Conservation (phyloP, 1,140 invertebrate genomes). For the Drosophila aff. region DNA sequence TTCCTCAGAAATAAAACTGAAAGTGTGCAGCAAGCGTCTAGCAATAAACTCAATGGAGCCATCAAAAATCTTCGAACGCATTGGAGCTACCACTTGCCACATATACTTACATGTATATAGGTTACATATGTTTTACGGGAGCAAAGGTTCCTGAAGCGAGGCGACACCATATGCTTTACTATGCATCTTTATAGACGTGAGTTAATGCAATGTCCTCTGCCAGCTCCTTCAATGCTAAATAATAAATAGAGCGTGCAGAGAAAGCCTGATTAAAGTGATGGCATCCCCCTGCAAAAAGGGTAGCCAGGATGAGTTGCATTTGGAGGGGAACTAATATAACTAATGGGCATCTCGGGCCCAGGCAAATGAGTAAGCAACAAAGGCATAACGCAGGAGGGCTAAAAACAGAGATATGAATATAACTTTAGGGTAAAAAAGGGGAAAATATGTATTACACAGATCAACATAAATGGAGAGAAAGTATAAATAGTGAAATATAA, state of each 20-base stretch:
- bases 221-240: conserved; percentile 30
- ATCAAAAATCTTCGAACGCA: conserved; percentile 76
- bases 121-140: background rate
- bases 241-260: conserved; percentile 37
- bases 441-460: conserved; percentile 9
- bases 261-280: conserved; percentile 53
- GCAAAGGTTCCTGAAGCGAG: background rate
- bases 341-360: conserved; percentile 49
- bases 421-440: background rate
- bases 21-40: conserved; percentile 71
- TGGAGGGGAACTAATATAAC: conserved; percentile 56
- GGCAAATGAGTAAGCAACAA: conserved; percentile 60
- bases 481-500: no score
- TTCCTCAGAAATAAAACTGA: conserved; percentile 52
- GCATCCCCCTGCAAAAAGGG: background rate
- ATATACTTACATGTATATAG: conserved; percentile 30
- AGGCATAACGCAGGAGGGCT: background rate
- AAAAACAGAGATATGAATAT: background rate
- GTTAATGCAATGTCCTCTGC: conserved; percentile 63
- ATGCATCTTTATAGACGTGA: conserved; percentile 64
- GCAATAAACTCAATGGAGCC: conserved; percentile 79
- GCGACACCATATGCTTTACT: conserved; percentile 50
- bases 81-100: conserved; percentile 72
- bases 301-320: conserved; percentile 50
- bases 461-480: background rate